These are phyloP conservation scores for Xanthia togata DNA, from an alignment of 2,888 invertebrate species.

Conservation along the genomic window DNA sequence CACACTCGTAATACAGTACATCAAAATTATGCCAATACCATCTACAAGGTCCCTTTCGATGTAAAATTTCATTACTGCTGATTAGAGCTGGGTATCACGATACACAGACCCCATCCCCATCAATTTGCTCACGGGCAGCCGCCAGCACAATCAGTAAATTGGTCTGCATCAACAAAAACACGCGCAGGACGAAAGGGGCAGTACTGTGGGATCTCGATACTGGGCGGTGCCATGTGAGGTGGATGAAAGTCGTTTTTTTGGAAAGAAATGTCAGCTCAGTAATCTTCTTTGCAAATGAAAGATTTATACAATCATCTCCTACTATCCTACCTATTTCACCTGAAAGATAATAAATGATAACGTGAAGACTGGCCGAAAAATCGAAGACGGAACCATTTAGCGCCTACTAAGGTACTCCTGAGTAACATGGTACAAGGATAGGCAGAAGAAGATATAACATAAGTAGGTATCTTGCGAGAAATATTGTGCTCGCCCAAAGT, in stretches of 20 bases:
- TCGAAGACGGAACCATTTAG: not conserved
- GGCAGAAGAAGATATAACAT: too few species aligned
- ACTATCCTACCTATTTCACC: too few species aligned
- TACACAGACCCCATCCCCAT: constrained; percentile 64
- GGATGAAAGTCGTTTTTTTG: not conserved
- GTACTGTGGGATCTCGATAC: constrained; percentile 66
- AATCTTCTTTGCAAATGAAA: not conserved
- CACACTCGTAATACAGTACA: not conserved
- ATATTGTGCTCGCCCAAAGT: not conserved
- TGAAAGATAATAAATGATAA: too few species aligned
- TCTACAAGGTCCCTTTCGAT: constrained; percentile 8
- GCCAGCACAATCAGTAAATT: constrained; percentile 83
- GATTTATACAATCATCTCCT: too few species aligned
- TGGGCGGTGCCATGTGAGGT: not conserved
- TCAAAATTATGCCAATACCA: constrained; percentile 1
- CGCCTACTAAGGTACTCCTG: not conserved
- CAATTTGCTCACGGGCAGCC: constrained; percentile 71
- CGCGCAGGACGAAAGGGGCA: constrained; percentile 55
- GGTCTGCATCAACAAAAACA: constrained; percentile 80
- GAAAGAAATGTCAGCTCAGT: not conserved
- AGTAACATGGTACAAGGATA: not conserved
- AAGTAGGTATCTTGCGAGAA: not conserved
- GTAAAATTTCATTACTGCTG: constrained; percentile 75
- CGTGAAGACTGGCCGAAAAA: not conserved
- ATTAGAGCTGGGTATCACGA: constrained; percentile 77